Base-by-base conservation (phyloP, 1,140 invertebrate species). In the Cyrtorhinus lividipennis region DNA sequence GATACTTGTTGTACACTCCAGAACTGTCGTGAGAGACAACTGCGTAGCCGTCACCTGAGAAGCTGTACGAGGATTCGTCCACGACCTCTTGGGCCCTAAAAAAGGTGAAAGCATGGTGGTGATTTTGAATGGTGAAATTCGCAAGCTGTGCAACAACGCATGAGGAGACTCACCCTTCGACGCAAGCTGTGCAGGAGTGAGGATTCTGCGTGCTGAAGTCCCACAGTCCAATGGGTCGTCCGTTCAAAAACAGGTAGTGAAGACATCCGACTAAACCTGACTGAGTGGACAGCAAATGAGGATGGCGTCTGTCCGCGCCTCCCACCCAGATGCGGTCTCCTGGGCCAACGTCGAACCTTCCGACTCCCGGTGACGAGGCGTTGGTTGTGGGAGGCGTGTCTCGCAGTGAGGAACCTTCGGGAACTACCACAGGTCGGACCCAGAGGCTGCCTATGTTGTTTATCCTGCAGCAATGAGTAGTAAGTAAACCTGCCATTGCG, bases 141-240 rank as follows among this genome's bases (percentile, higher is more conserved):
- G 62, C 62, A 59, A 61, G 62, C 62, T 22, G 18, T 20, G n/a
- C n/a, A n/a, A n/a, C n/a, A n/a, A n/a, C n/a, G n/a, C n/a, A n/a
- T n/a, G n/a, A n/a, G n/a, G n/a, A n/a, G n/a, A n/a, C 62, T 73
- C 74, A 86, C 83, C 86, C 86, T 74, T 86, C 82, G 12, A 81
- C 81, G 66, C 88, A 90, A 15, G 84, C 85, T 53, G 76, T 77
- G 69, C 92, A 96, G 5, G 81, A 81, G 63, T 78, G 77, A 66
- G 81, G 78, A n/a, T 75, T 72, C 24, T 77, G 72, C 63, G 83
- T 79, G 26, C 78, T 75, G 71, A 94, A 96, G 73, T 95, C 90
- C 89, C 90, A 96, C 0, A 96, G 75, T 0, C 93, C 92, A 53
- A 96, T 75, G 0, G 79, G 82, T 26, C 82, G 79, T 2, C 83